A percentile compares a stretch with the other conserved stretches of the same genome.
These are phyloP conservation scores for Formicarius rufipectus DNA, from an alignment of 2,113 vertebrate genomes.

Conservation along the genomic window DNA sequence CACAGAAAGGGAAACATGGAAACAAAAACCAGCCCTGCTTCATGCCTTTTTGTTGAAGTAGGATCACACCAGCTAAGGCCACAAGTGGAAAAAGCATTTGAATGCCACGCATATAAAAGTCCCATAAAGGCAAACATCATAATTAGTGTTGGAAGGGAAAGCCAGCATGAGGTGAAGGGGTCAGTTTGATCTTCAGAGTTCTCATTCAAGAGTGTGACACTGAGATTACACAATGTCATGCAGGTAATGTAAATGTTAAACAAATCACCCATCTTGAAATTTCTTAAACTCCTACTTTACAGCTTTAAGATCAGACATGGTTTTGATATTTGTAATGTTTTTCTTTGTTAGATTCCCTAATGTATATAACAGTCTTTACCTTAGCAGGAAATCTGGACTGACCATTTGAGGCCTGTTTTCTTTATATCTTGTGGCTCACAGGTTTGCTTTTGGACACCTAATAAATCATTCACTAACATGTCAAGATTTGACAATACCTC, in stretches of 20 bases:
- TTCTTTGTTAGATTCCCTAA: constrained; percentile 71
- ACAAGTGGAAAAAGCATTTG: constrained; percentile 76
- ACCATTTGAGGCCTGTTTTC: constrained; percentile 77
- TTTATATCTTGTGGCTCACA: constrained; percentile 67
- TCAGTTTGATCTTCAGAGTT: constrained; percentile 63
- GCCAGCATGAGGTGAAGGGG: constrained; percentile 48
- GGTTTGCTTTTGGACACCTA: constrained; percentile 75
- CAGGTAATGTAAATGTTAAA: constrained; percentile 66
- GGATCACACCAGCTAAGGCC: constrained; percentile 53
- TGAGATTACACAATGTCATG: constrained; percentile 56
- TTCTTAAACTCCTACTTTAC: constrained; percentile 38
- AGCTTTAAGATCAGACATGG: neutral
- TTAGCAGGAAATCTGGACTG: constrained; percentile 76
- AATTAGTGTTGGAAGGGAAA: constrained; percentile 74
- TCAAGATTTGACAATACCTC: constrained; percentile 68
- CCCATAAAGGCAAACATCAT: constrained; percentile 67
- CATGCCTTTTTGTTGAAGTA: constrained; percentile 25
- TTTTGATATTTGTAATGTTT: constrained; percentile 56
- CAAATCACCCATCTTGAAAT: constrained; percentile 55
- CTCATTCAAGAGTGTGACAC: constrained; percentile 49
- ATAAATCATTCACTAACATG: constrained; percentile 78
- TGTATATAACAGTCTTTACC: constrained; percentile 78
- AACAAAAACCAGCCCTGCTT: neutral
- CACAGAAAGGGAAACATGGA: neutral
- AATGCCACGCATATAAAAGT: constrained; percentile 51